Conservation (phyloP, 2,888 invertebrate species). For the Microplitis deprimator region DNA sequence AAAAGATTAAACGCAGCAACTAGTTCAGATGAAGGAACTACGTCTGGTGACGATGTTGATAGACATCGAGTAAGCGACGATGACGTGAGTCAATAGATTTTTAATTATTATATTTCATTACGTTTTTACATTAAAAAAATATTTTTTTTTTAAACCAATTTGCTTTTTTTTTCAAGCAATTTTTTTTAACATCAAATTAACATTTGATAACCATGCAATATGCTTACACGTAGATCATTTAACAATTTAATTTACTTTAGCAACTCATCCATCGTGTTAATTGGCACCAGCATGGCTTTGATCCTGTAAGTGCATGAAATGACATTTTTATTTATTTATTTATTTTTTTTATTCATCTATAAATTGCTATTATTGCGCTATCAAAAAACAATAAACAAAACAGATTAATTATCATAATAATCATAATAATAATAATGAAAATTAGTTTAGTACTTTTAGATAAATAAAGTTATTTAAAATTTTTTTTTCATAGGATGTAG, state of each 20-base stretch:
- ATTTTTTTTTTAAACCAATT: conserved; percentile 23
- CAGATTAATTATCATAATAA: background rate
- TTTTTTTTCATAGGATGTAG: conserved; percentile 55
- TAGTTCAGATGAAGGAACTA: conserved; percentile 63
- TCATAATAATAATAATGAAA: background rate
- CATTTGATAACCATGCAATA: conserved; percentile 7
- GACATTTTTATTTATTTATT: conserved; percentile 28
- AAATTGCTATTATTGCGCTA: conserved; percentile 3
- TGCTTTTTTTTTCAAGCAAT: conserved; percentile 21
- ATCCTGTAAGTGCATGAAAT: conserved; percentile 68
- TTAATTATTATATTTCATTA: background rate
- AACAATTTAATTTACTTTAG: conserved; percentile 63
- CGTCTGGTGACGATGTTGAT: conserved; percentile 52
- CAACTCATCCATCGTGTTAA: conserved; percentile 65
- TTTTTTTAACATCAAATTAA: conserved; percentile 10
- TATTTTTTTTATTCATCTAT: conserved; percentile 23
- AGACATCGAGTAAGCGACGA: conserved; percentile 50
- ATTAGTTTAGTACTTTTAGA: background rate
- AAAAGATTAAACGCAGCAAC: conserved; percentile 60
- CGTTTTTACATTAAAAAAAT: background rate
- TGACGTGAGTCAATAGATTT: conserved; percentile 60
- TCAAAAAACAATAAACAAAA: background rate
- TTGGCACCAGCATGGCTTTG: conserved; percentile 62
- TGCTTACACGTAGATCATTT: conserved; percentile 14
- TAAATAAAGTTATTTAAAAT: background rate